These are phyloP conservation scores for Myotis myotis DNA, from an alignment of 2,797 vertebrate species.

Conservation along the genomic window DNA sequence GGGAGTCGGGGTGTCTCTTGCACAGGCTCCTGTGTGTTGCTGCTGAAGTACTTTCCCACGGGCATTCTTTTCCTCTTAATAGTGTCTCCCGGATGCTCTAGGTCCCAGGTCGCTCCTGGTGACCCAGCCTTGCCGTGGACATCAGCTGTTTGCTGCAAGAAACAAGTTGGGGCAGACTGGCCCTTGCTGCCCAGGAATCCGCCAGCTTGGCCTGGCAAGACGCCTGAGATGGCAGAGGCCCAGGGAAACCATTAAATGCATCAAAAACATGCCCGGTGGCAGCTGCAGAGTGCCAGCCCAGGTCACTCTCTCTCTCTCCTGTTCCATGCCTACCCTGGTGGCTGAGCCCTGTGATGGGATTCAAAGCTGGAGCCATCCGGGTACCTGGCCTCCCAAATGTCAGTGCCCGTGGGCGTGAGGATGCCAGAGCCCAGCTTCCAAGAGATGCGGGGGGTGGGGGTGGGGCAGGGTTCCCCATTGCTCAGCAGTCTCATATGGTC, in stretches of 20 bases:
- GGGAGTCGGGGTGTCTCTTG: too few species aligned
- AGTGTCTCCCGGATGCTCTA: background rate
- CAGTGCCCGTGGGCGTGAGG: background rate
- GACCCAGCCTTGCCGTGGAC: slow-evolving; percentile 18
- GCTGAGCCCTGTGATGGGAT: slow-evolving; percentile 39
- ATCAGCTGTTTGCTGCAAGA: background rate
- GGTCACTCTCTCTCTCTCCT: background rate
- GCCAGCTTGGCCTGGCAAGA: background rate
- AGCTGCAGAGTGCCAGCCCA: background rate
- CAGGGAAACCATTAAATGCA: slow-evolving; percentile 53
- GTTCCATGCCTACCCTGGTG: background rate
- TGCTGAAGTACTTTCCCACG: background rate
- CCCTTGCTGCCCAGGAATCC: slow-evolving; percentile 3
- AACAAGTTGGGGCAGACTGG: background rate
- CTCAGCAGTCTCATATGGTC: background rate
- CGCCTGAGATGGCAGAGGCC: slow-evolving; percentile 2
- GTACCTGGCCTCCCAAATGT: background rate
- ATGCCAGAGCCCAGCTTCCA: background rate
- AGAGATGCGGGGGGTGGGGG: background rate
- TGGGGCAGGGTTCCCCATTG: background rate
- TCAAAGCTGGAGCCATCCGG: background rate
- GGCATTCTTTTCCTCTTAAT: background rate
- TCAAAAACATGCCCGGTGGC: background rate
- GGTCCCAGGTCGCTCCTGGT: background rate
- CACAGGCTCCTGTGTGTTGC: accelerated